These are phyloP conservation scores for Temnothorax rugatulus DNA, from an alignment of 2,888 invertebrate species.

Conservation along the genomic window DNA sequence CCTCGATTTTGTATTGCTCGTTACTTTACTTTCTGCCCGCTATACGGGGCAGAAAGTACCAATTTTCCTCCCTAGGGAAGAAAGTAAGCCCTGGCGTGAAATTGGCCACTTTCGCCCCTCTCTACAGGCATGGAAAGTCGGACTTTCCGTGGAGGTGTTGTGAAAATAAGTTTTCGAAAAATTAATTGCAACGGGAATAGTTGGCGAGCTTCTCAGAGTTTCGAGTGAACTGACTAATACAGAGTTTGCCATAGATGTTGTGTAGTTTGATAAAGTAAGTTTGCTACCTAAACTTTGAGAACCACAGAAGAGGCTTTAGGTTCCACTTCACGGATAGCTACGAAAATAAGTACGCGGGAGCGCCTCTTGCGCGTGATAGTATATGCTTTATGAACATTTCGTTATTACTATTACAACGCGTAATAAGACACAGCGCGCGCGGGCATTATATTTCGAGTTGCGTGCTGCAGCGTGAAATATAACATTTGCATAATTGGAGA, in stretches of 20 bases:
- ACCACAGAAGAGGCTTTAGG: slow-evolving; percentile 51
- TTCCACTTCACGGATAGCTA: slow-evolving; percentile 49
- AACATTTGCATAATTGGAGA: slow-evolving; percentile 20
- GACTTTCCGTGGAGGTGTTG: too few species aligned
- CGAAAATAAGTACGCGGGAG: slow-evolving; percentile 29
- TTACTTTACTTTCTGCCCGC: too few species aligned
- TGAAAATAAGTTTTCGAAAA: slow-evolving; percentile 54
- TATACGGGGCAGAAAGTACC: too few species aligned
- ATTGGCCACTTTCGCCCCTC: too few species aligned
- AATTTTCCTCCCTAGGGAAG: too few species aligned
- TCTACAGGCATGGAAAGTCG: too few species aligned
- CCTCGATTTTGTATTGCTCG: too few species aligned
- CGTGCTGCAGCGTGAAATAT: slow-evolving; percentile 11
- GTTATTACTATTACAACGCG: slow-evolving; percentile 46
- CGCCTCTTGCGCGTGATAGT: slow-evolving; percentile 22
- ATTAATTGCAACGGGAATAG: slow-evolving; percentile 54
- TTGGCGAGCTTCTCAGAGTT: slow-evolving; percentile 47
- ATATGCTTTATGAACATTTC: slow-evolving; percentile 48
- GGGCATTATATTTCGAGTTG: slow-evolving; percentile 22
- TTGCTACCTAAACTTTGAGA: slow-evolving; percentile 54
- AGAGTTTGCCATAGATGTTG: slow-evolving; percentile 51
- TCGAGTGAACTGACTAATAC: slow-evolving; percentile 52
- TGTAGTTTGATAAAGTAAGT: slow-evolving; percentile 54
- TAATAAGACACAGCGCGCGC: slow-evolving; percentile 24
- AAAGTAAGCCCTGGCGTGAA: too few species aligned